Conservation (phyloP, 2,113 vertebrate species). For the Leucoraja erinaceus region DNA sequence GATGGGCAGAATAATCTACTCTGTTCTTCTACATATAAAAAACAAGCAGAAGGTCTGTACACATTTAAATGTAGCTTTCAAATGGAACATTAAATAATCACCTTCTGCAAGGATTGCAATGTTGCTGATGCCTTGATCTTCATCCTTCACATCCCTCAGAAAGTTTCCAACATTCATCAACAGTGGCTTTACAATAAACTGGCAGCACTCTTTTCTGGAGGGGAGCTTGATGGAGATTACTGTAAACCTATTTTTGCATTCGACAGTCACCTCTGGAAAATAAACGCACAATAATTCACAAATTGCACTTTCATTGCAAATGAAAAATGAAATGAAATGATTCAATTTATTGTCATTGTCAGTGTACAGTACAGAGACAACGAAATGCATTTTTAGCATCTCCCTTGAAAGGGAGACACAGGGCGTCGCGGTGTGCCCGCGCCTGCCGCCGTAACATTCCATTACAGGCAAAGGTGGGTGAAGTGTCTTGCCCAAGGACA, state of each 20-base stretch:
- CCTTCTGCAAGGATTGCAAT: constrained; percentile 62
- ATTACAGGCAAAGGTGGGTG: too few relatives aligned
- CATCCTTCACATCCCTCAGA: constrained; percentile 65
- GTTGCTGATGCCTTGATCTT: constrained; percentile 69
- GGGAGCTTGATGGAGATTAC: constrained; percentile 73
- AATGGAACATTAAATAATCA: constrained; percentile 42
- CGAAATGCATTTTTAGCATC: too few relatives aligned
- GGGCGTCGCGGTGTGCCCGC: too few relatives aligned
- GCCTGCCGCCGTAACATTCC: too few relatives aligned
- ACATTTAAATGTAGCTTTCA: neutral
- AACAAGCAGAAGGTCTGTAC: neutral
- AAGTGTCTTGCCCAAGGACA: too few relatives aligned
- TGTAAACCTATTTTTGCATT: constrained; percentile 73
- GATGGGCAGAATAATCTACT: too few relatives aligned
- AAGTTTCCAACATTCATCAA: constrained; percentile 71
- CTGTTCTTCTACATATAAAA: too few relatives aligned
- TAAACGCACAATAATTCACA: neutral
- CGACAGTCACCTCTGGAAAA: constrained; percentile 62
- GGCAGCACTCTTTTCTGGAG: constrained; percentile 77
- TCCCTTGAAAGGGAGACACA: too few relatives aligned
- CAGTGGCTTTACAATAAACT: constrained; percentile 73
- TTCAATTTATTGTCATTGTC: too few relatives aligned
- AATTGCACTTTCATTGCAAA: constrained; percentile 1
- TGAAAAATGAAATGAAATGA: too few relatives aligned
- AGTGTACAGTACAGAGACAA: too few relatives aligned